Conservation (phyloP, 37 sponge, comb jelly and placozoan genomes). For the Lycopodina hypogea region DNA sequence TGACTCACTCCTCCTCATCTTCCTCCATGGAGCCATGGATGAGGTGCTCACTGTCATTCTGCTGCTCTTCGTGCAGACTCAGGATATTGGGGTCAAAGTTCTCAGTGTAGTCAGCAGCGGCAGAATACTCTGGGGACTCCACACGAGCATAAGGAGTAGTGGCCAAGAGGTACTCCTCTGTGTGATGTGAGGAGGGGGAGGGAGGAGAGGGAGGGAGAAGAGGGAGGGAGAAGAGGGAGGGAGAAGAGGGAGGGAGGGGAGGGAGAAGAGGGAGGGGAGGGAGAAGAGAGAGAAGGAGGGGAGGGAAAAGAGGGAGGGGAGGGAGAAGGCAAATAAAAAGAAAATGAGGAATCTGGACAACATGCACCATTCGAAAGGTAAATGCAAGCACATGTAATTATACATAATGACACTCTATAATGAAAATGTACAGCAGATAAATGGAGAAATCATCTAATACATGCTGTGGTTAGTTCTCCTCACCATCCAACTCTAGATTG, state of each 20-base stretch:
- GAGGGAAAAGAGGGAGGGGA: not conserved
- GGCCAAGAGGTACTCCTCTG: conserved; percentile 27
- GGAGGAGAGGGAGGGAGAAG: not conserved
- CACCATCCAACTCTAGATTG: too few relatives aligned
- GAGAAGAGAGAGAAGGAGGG: not conserved
- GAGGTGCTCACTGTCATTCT: not conserved
- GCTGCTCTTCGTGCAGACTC: conserved; percentile 33
- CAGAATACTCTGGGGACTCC: conserved; percentile 48
- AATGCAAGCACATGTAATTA: too few relatives aligned
- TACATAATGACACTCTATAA: too few relatives aligned
- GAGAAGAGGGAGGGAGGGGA: not conserved
- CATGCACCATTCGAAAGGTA: too few relatives aligned
- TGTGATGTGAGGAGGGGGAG: too few relatives aligned
- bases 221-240: not conserved
- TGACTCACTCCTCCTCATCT: conserved; percentile 11
- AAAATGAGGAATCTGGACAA: not conserved
- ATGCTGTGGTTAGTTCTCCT: too few relatives aligned
- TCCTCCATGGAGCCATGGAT: not conserved
- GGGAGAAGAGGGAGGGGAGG: not conserved
- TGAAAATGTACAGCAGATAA: too few relatives aligned
- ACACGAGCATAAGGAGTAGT: conserved; percentile 37
- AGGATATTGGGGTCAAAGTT: conserved; percentile 15
- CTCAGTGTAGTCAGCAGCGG: not conserved
- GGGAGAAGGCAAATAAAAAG: not conserved
- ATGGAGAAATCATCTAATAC: too few relatives aligned